Base-by-base conservation (phyloP, 30 jellyfish, hydroid and myxozoan genomes). In the Cassiopea andromeda region DNA sequence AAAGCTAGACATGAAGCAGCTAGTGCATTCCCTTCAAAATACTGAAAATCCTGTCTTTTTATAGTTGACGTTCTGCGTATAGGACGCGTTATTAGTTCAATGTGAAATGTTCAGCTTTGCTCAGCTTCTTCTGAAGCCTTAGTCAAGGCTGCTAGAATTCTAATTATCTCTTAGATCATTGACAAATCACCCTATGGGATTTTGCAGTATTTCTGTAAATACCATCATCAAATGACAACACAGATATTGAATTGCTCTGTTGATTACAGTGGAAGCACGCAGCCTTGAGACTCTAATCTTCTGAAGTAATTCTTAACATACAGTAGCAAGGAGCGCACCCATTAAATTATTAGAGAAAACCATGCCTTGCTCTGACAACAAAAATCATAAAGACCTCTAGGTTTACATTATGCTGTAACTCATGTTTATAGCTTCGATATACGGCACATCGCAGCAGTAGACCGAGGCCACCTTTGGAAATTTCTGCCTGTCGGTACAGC, bases 401-500 rank as follows among this genome's bases (percentile, higher is more conserved):
- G 7, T 70, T 70, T 86, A 12, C 90, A 77, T 89, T 83, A 73
- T 87, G 94, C 75, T 43, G 14, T 49, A 73, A 49, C 46, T 80
- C 81, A 49, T 44, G 82, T 12, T 48, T 81, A 77, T 78, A 45
- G 90, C 70, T 78, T 57, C 48, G 86, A 58, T 87, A 90, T 87
- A 45, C 68, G 87, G 82, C 59, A 80, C 72, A 80, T 78, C 94
- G 69, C 94, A 87, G 94, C 94, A 68, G 94, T 70, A 9, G 79
- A 78, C 59, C 45, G 67, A 78, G 94, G 94, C 89, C 94, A 77
- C 77, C 90, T 77, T 87, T 87, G 72, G 84, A 87, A 87, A 76
- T 87, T 81, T 73, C 94, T 60, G 79, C 84, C 90, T 87, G 78
- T 87, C 94, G 94, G 94, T 87, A 72, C 76, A 64, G 94, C 94